These are phyloP conservation scores for Reinhardtius hippoglossoides DNA, from an alignment of 2,113 vertebrate genomes.

Conservation along the genomic window DNA sequence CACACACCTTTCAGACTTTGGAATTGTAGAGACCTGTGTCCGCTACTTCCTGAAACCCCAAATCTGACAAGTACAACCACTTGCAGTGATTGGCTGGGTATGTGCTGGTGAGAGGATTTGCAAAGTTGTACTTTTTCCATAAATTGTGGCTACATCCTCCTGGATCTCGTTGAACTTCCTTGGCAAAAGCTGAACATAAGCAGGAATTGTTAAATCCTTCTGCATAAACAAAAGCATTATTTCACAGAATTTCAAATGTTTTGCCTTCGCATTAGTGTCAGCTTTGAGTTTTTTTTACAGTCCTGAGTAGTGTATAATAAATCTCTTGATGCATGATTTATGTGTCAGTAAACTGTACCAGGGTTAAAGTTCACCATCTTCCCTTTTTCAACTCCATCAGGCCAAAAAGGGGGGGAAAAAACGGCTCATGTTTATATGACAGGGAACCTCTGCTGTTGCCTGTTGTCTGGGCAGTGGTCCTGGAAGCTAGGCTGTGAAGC, in stretches of 20 bases:
- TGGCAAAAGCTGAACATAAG: neutral
- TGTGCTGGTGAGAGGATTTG: neutral
- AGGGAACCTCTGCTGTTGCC: slow-evolving; percentile 19
- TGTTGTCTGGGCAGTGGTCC: slow-evolving; percentile 41
- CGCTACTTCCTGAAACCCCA: no score
- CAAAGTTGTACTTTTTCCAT: no score
- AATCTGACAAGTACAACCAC: no score
- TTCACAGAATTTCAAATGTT: neutral
- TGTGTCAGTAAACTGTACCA: slow-evolving; percentile 6
- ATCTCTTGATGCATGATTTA: no score
- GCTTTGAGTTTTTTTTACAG: no score
- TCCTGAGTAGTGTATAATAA: no score
- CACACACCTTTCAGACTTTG: neutral
- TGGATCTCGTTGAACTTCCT: neutral
- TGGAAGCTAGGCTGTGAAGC: slow-evolving; percentile 35
- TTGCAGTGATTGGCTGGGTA: neutral
- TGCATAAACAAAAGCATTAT: neutral
- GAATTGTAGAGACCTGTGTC: no score
- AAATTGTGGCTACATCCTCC: neutral
- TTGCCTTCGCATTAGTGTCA: no score
- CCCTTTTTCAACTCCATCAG: slow-evolving; percentile 5
- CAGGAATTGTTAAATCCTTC: neutral
- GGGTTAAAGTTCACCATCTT: neutral
- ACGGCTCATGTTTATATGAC: slow-evolving; percentile 17
- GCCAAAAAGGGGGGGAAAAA: neutral